A percentile compares a stretch with the other conserved stretches of the same genome.
These are phyloP conservation scores for Metridium senile DNA, from an alignment of 92 coral and sea anemone genomes.

Conservation along the genomic window DNA sequence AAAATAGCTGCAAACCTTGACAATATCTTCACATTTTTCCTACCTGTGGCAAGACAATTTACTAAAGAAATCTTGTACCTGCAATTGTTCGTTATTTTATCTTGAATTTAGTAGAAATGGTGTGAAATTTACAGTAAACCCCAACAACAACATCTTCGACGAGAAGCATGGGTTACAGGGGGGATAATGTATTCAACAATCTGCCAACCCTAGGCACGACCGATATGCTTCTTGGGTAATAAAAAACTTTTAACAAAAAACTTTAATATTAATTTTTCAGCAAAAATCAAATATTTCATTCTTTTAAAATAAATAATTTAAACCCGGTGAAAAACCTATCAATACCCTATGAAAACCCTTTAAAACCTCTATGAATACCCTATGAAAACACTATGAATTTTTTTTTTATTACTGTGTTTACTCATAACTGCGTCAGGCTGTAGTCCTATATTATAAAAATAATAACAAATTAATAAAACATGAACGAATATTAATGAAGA, in stretches of 20 bases:
- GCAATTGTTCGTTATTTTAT: slow-evolving; percentile 12
- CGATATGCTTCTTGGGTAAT: slow-evolving; percentile 16
- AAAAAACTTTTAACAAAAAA: not conserved
- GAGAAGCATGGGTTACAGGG: slow-evolving; percentile 17
- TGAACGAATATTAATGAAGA: too few species aligned
- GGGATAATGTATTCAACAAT: slow-evolving; percentile 14
- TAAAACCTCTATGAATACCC: too few species aligned
- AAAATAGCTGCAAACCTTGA: slow-evolving; percentile 8
- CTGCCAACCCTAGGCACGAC: not conserved
- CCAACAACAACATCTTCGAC: not conserved
- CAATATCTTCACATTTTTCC: slow-evolving; percentile 20
- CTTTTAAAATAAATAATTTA: too few species aligned
- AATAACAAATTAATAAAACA: too few species aligned
- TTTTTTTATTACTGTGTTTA: too few species aligned
- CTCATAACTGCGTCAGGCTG: too few species aligned
- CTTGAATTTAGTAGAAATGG: slow-evolving; percentile 9
- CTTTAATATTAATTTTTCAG: too few species aligned
- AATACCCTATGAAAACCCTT: too few species aligned
- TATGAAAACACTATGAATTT: too few species aligned
- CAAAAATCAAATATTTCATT: slow-evolving; percentile 11
- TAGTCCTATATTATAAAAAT: too few species aligned
- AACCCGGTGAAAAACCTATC: too few species aligned
- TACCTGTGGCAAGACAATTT: slow-evolving; percentile 25
- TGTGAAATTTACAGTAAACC: not conserved
- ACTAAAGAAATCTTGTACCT: slow-evolving; percentile 34